Conservation (phyloP, 2,888 invertebrate species). For the Teinopalpus imperialis region DNA sequence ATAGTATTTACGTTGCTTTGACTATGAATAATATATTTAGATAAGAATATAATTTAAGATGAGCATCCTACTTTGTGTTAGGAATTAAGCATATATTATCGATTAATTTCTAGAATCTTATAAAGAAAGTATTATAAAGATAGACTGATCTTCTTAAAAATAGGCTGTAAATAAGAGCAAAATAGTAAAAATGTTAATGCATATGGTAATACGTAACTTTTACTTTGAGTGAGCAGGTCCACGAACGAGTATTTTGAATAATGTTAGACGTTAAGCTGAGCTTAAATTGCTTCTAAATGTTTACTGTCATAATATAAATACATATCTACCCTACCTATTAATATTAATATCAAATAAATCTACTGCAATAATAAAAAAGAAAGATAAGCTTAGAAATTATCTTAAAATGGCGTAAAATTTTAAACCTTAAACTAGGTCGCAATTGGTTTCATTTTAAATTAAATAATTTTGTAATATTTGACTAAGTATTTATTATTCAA, state of each 20-base stretch:
- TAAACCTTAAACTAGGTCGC: too few relatives aligned
- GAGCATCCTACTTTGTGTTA: too few relatives aligned
- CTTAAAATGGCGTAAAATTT: too few relatives aligned
- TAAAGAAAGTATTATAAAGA: constrained; percentile 55
- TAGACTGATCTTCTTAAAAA: constrained; percentile 63
- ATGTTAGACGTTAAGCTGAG: constrained; percentile 15
- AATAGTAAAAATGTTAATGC: constrained; percentile 38
- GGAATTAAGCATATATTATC: constrained; percentile 8
- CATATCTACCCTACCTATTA: constrained; percentile 20
- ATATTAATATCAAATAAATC: neutral
- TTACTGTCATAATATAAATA: constrained; percentile 15
- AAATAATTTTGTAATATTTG: too few relatives aligned
- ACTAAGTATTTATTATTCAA: too few relatives aligned
- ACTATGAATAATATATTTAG: too few relatives aligned
- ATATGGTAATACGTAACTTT: constrained; percentile 34
- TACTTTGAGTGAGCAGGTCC: constrained; percentile 18
- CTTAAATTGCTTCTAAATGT: constrained; percentile 20
- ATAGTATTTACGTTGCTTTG: too few relatives aligned
- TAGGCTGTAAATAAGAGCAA: constrained; percentile 54
- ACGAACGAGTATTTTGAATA: constrained; percentile 9
- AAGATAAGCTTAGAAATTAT: constrained; percentile 10
- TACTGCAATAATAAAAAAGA: constrained; percentile 7
- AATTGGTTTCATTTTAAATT: too few relatives aligned
- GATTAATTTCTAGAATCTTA: constrained; percentile 7
- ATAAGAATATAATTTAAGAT: too few relatives aligned